Conservation (phyloP, 2,797 vertebrate genomes). For the Tamandua tetradactyla region DNA sequence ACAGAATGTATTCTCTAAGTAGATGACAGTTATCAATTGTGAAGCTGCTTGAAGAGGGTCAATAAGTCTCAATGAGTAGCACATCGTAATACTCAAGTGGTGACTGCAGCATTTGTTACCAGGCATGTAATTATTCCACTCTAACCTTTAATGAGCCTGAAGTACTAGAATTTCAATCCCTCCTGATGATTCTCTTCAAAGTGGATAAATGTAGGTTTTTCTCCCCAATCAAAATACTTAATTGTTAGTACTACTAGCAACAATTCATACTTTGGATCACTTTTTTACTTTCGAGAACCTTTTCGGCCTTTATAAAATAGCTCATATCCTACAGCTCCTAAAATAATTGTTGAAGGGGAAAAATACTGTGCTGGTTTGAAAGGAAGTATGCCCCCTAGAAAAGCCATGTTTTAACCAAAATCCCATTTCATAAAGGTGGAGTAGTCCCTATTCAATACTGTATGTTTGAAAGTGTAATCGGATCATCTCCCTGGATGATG, state of each 20-base stretch:
- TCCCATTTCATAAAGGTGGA: no score
- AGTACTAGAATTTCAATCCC: slow-evolving; percentile 65
- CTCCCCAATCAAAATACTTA: slow-evolving; percentile 15
- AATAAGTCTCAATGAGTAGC: background rate
- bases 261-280: background rate
- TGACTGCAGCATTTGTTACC: background rate
- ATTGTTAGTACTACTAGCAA: slow-evolving; percentile 15
- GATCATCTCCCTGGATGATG: no score
- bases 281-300: slow-evolving; percentile 35
- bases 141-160: slow-evolving; percentile 57
- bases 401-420: no score
- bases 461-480: no score
- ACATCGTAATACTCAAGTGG: slow-evolving; percentile 1
- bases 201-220: slow-evolving; percentile 62
- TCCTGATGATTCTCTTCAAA: slow-evolving; percentile 63
- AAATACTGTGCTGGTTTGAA: no score
- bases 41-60: background rate
- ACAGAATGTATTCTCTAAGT: background rate
- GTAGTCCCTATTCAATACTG: no score
- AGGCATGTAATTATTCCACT: slow-evolving; percentile 61
- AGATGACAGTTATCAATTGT: slow-evolving; percentile 19
- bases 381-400: no score
- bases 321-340: background rate
- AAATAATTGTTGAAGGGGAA: background rate
- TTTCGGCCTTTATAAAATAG: background rate